Base-by-base conservation (phyloP, 2,888 invertebrate species). In the Oxyscelio sp. region DNA sequence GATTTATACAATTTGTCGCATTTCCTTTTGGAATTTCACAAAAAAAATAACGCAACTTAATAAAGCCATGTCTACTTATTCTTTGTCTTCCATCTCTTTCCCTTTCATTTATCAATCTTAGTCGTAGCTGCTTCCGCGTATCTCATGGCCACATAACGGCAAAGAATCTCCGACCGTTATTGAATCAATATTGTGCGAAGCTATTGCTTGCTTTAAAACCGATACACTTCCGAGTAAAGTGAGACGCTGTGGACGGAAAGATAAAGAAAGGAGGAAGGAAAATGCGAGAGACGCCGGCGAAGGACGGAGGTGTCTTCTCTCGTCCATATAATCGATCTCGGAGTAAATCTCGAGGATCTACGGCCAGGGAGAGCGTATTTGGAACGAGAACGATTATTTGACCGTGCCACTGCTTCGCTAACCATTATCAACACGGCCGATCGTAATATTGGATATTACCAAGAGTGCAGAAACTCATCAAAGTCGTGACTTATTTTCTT, bases 181-280 rank as follows among this genome's bases (percentile, higher is more conserved):
- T 89, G 90, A 93, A 93, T 92, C 92, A 92, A 93, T 92, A 92
- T 92, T 90, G 90, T 87, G 87, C 90, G 91, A 92, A 92, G 89
- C 90, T 89, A 91, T 91, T 87, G 87, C 61, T 83, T 84, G 82
- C 73, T 71, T 65, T 61, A 58, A 58, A 59, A 83, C 73, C 75
- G 80, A 85, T 86, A 80, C 83, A 83, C 83, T 83, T 86, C 73
- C 83, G 78, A 70, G 43, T 61, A 65, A 77, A 65, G 82, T 73
- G 77, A 85, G 74, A 74, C 48, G 65, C 58, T 40, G 77, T 22
- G 34, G 71, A 68, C 34, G 56, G 61, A 50, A 56, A 82, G 54
- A 61, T 50, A 71, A 65, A 59, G 54, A 85, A 61, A 66, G 21
- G 19, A 31, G 70, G 59, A 66, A 56, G 59, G 70, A 77, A 63